Conservation (phyloP, 2,797 vertebrate species). For the Florisuga fusca region DNA sequence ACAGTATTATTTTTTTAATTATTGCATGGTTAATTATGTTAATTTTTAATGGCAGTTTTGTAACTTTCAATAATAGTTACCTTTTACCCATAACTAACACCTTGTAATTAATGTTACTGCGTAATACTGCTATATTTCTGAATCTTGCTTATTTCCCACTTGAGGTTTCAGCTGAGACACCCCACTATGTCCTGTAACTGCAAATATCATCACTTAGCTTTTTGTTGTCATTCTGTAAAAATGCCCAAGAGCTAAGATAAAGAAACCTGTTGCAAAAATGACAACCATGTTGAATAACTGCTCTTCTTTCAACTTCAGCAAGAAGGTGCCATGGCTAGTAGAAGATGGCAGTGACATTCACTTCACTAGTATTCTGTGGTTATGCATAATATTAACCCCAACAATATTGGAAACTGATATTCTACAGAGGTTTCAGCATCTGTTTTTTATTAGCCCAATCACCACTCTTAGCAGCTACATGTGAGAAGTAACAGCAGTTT, state of each 20-base stretch:
- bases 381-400: not conserved
- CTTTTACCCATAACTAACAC: not conserved
- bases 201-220: not conserved
- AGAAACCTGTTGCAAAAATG: not conserved
- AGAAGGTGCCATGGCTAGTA: not conserved
- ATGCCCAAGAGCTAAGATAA: not conserved
- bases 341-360: not conserved
- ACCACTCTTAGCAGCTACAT: not conserved
- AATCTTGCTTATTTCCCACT: not conserved
- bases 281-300: not conserved
- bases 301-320: not conserved
- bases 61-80: not conserved
- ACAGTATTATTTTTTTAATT: not conserved
- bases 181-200: not conserved
- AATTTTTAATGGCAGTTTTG: not conserved
- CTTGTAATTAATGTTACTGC: not conserved
- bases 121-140: not conserved
- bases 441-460: not conserved
- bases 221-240: not conserved
- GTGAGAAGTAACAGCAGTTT: not conserved
- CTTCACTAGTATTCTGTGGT: not conserved
- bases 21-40: not conserved
- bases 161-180: not conserved
- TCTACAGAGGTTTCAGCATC: not conserved
- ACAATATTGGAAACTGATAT: not conserved